Base-by-base conservation (phyloP, 1,140 invertebrate genomes). In the Tachypleus tridentatus region DNA sequence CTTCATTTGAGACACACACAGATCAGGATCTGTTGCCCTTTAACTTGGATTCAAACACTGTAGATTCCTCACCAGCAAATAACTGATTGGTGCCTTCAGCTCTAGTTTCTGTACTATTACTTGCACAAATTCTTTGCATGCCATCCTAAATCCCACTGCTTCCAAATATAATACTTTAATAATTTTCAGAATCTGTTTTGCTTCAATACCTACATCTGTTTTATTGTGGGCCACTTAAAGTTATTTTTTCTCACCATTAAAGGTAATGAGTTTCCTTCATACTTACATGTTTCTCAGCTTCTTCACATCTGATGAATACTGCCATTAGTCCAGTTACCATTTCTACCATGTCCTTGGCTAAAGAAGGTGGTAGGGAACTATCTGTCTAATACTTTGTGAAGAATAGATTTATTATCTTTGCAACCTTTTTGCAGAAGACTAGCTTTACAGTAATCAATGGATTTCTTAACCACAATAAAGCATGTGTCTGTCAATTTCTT, bases 341-440 rank as follows among this genome's bases (percentile, higher is more conserved):
- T 50, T 63, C 49, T 58, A 49, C 7, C 8, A 58, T 6, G 51
- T 63, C 62, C 5, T 57, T 49, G 48, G 56, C 62, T 8, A 63
- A 57, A 58, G 58, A 57, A 11, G 56, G 62, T 7, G 58, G 4
- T 58, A 63, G 52, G 0, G 62, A 56, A 10, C 5, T n/a, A 57
- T 6, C 53, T 49, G 8, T 58, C 49, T 63, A 54, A 63, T 63
- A 63, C 8, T 4, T 6, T 11, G 7, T n/a, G 8, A 63, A 49
- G 48, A 57, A 63, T 4, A 56, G 62, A 48, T 6, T 10, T 8
- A 63, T 4, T 4, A 63, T 58, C 58, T 63, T 63, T 57, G 54
- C n/a, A 8, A 57, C 53, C 50, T 53, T 3, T n/a, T 57, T 4
- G 58, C 57, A 63, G 47, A 49, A 57, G 48, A 10, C 9, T 3